Conservation (phyloP, 2,113 vertebrate species). For the Cynopterus brachyotis region DNA sequence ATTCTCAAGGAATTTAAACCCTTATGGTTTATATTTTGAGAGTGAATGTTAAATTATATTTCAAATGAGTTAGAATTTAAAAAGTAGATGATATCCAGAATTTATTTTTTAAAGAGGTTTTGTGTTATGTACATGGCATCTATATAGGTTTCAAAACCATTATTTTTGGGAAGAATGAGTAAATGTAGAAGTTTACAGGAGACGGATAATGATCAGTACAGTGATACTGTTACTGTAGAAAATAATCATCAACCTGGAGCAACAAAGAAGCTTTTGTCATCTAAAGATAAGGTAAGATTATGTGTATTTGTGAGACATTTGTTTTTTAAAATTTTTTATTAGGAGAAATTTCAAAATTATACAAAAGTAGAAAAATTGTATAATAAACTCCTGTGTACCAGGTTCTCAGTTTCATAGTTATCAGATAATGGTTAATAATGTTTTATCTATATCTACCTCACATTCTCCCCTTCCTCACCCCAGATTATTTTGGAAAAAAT, state of each 20-base stretch:
- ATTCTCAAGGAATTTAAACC: conserved; percentile 6
- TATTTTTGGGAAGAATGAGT: conserved; percentile 87
- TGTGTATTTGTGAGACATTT: not conserved
- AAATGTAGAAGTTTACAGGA: conserved; percentile 84
- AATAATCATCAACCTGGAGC: conserved; percentile 83
- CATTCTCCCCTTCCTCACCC: not conserved
- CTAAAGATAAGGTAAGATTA: conserved; percentile 84
- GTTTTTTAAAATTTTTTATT: not conserved
- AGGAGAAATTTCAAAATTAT: not conserved
- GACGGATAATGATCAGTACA: conserved; percentile 83
- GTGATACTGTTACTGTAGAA: conserved; percentile 75
- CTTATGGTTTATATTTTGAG: conserved; percentile 51
- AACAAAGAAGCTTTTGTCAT: conserved; percentile 84
- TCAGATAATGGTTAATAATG: not conserved
- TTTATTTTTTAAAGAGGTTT: conserved; percentile 53
- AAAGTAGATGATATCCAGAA: not conserved
- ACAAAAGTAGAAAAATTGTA: not conserved
- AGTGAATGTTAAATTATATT: conserved; percentile 37
- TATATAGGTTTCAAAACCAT: conserved; percentile 93
- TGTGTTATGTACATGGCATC: conserved; percentile 34
- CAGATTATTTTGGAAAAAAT: conserved; percentile 46
- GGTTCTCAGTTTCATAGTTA: not conserved
- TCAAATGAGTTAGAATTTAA: conserved; percentile 30
- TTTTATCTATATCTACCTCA: not conserved
- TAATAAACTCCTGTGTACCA: not conserved